Evolutionary conservation across 2,888 invertebrate genomes (phyloP), one percentile per base, ranked within the genome.

Genomic region (Amiota minor): DNA sequence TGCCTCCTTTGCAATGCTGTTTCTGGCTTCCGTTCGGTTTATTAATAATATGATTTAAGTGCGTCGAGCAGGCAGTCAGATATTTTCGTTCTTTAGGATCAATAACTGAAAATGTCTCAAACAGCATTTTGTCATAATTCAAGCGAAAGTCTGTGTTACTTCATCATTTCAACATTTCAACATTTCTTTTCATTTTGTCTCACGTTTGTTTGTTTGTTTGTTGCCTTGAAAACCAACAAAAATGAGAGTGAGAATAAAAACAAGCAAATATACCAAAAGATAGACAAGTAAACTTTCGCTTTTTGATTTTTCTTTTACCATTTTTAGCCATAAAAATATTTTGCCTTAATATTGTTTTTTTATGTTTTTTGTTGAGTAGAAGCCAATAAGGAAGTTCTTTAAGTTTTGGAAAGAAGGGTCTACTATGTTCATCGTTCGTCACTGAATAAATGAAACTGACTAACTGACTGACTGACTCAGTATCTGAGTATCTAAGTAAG

Each of bases 21-120:
- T 72, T 59, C 45, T 72, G 72, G 55, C 71, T 73, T 75, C 71
- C 59, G 18, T 64, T 61, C 74, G 79, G 76, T 78, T 77, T 84
- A 86, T 86, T 86, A 86, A 80, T 84, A 86, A 82, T 77, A 84
- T n/a, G n/a, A n/a, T n/a, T 61, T 46, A 12, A n/a, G 14, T 11
- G 6, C n/a, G 50, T 50, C 18, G 62, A 18, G 9, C 18, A 67
- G 23, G 23, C 35, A 35, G 35, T 35, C 6, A 35, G 35, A 35
- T 35, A 68, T 35, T 47, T 62, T 62, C 16, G 1, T 35, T 65
- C 9, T 72, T 77, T 75, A 68, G 86, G 85, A 83, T 83, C 83
- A 83, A 83, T 83, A 86, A 86, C 86, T 86, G 86, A 85, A 83
- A 86, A 86, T 84, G 83, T 83, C 83, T 85, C 86, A 86, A 83